phyloP scores from a whole-genome alignment of 2,797 vertebrate genomes.

The Iguana delicatissima region DNA sequence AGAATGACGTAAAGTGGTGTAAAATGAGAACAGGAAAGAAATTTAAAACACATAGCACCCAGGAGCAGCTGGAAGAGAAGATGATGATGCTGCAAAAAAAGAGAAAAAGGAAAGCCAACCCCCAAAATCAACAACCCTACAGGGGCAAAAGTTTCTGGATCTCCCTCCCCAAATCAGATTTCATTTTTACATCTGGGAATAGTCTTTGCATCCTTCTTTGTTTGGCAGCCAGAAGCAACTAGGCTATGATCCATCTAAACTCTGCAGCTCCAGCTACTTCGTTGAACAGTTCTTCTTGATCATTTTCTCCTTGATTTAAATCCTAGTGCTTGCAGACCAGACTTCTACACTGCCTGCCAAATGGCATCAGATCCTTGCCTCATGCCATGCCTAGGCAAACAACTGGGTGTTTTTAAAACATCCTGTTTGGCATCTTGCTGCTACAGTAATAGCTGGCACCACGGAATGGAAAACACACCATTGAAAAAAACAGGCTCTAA shows the following conservation, averaged over 20 bases:
- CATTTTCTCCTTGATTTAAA: neutral
- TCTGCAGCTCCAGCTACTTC: neutral
- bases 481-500: neutral
- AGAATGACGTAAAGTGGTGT: too few relatives aligned
- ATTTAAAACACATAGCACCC: neutral
- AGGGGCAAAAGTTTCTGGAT: neutral
- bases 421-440: neutral
- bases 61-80: neutral
- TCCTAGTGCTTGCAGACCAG: neutral
- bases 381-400: neutral
- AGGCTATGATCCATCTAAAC: neutral
- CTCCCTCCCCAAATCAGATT: neutral
- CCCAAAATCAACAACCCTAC: too few relatives aligned
- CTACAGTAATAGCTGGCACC: neutral
- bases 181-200: neutral
- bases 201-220: slow-evolving; percentile 12
- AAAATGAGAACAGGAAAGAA: neutral
- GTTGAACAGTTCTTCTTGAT: neutral
- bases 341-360: neutral
- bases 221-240: slow-evolving; percentile 21
- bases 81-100: neutral
- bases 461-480: neutral
- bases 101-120: too few relatives aligned
- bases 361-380: neutral
- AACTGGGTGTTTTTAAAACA: neutral